Evolutionary conservation across 2,113 vertebrate genomes (phyloP).

Genomic region (Isichthys henryi): DNA sequence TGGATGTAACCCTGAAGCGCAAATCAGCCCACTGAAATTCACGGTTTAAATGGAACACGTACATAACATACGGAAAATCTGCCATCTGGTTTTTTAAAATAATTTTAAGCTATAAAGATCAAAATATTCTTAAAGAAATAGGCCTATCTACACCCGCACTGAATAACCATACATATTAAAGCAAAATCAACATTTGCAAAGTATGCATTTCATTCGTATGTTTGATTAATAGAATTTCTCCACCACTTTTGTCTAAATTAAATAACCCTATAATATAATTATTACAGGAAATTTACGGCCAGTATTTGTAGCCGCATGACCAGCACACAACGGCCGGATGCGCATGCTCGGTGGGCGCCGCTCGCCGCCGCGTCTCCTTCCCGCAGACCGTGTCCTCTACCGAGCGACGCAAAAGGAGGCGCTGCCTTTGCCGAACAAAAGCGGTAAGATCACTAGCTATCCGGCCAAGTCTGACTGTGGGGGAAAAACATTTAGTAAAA

Average conservation of each 20-base stretch:
- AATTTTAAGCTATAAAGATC: background rate
- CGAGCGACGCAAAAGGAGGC: background rate
- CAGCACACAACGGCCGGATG: background rate
- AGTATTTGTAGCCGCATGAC: background rate
- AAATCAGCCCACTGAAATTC: background rate
- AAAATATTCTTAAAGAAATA: background rate
- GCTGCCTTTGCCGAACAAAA: background rate
- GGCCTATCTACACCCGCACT: background rate
- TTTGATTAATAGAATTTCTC: background rate
- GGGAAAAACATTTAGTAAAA: background rate
- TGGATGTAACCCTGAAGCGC: background rate
- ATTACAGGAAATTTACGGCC: background rate
- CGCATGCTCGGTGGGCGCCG: background rate
- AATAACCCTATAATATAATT: background rate
- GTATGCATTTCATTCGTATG: background rate
- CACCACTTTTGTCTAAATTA: background rate
- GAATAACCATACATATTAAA: background rate
- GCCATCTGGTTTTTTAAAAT: background rate
- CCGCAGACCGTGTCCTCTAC: background rate
- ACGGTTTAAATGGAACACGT: background rate
- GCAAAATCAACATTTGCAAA: background rate
- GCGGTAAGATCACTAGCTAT: background rate
- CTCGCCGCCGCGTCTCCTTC: background rate
- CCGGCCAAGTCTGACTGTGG: background rate
- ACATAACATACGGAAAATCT: background rate